phyloP scores from a whole-genome alignment of 2,797 vertebrate species.

The Meda fulgida region DNA sequence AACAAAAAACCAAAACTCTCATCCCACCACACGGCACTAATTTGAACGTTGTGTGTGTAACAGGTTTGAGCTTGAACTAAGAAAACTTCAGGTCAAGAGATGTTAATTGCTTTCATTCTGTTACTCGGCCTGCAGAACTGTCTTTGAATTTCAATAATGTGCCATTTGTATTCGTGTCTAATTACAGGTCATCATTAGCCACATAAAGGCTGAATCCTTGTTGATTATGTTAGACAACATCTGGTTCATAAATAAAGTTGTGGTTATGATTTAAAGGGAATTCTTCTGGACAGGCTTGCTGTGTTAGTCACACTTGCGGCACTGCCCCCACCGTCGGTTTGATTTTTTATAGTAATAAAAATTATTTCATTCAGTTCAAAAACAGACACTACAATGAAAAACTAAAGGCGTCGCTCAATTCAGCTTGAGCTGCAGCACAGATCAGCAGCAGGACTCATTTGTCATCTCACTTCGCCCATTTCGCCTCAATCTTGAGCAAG shows the following conservation, averaged over 20 bases:
- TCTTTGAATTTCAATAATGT: constrained; percentile 46
- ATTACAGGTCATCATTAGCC: constrained; percentile 42
- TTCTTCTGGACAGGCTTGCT: too few relatives aligned
- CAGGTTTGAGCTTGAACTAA: constrained; percentile 33
- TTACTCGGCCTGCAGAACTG: not conserved
- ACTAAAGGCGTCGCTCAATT: too few relatives aligned
- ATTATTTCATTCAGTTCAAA: too few relatives aligned
- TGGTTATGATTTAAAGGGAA: not conserved
- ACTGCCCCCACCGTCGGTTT: too few relatives aligned
- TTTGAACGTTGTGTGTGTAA: constrained; percentile 22
- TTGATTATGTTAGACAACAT: constrained; percentile 21
- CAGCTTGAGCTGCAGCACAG: too few relatives aligned
- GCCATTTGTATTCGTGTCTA: constrained; percentile 15
- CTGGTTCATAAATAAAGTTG: not conserved
- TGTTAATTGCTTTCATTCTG: constrained; percentile 50
- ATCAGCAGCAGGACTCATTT: too few relatives aligned
- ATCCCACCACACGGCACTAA: constrained; percentile 3
- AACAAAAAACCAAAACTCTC: not conserved
- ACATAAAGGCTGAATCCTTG: constrained; percentile 30
- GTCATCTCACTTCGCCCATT: too few relatives aligned
- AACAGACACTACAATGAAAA: too few relatives aligned
- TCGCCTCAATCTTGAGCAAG: too few relatives aligned
- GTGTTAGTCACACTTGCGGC: too few relatives aligned
- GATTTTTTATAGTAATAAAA: too few relatives aligned
- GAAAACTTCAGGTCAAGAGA: constrained; percentile 51